Evolutionary conservation across 2,113 vertebrate species (phyloP), one percentile per base, ranked within the genome.

Genomic region (Daubentonia madagascariensis): DNA sequence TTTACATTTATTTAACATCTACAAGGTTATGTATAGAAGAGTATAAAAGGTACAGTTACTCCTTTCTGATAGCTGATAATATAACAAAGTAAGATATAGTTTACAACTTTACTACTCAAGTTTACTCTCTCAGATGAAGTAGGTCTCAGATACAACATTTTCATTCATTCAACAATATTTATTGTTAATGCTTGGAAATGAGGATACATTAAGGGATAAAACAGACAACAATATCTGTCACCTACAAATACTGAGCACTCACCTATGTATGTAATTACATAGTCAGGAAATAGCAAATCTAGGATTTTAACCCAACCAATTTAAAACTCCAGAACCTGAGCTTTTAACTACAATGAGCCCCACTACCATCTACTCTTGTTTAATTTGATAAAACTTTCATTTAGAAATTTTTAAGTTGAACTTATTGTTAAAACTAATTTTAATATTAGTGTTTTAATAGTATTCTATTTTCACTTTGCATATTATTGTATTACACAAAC

Each of bases 1-100:
- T 98, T 98, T 98, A 98, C 97, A 97, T 98, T 97, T 96, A 94
- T 83, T 95, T 98, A 97, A 98, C 94, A 98, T 96, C 97, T 93
- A 96, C 59, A 94, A 96, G 97, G 94, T 96, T 97, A 97, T 83
- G 54, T 94, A 95, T 59, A 95, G 72, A 94, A 54, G 89, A 91
- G 17, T 89, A 37, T 67, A 90, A 97, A 92, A 97, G 92, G 84
- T 96, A 96, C 50, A 70, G 63, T 93, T 90, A 48, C 70, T 96
- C 40, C 67, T 89, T 94, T 68, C 67, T 84, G 35, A 48, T 30
- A 78, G 48, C 37, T 68, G 87, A 87, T 92, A 96, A 86, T 73
- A 68, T 40, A 96, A 95, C 35, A 80, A 87, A 93, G 59, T 76
- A 59, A 91, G 52, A 72, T 25, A 20, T 4, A 67, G 63, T 40